Evolutionary conservation across 2,888 invertebrate genomes (phyloP).

Genomic region (Tetranychus piercei): DNA sequence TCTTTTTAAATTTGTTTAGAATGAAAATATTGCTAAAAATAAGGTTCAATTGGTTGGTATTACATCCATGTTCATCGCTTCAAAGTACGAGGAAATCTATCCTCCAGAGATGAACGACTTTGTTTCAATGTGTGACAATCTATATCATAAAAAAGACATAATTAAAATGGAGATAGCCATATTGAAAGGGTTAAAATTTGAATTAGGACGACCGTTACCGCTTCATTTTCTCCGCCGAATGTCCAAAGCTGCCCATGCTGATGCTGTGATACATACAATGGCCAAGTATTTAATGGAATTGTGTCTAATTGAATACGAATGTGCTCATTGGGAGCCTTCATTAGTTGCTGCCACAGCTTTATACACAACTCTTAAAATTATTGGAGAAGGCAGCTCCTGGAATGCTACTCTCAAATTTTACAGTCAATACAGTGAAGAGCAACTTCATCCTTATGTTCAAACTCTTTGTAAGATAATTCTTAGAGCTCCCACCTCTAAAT

Average conservation of each 20-base stretch:
- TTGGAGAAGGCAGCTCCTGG: constrained; percentile 43
- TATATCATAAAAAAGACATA: constrained; percentile 58
- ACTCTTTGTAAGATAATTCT: constrained; percentile 50
- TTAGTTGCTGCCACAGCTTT: constrained; percentile 61
- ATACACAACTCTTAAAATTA: constrained; percentile 46
- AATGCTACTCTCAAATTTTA: constrained; percentile 53
- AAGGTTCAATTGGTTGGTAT: constrained; percentile 72
- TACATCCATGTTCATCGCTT: constrained; percentile 69
- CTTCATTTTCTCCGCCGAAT: constrained; percentile 66
- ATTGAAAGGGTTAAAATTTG: constrained; percentile 53
- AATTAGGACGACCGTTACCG: constrained; percentile 65
- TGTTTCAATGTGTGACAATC: constrained; percentile 71
- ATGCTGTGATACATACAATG: constrained; percentile 49
- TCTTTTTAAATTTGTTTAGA: constrained; percentile 30
- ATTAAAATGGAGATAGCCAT: constrained; percentile 63
- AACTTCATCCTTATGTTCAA: constrained; percentile 48
- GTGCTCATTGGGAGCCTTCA: constrained; percentile 58
- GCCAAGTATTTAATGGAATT: constrained; percentile 82
- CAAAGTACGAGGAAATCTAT: constrained; percentile 87
- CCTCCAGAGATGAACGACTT: constrained; percentile 71
- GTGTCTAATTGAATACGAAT: constrained; percentile 55
- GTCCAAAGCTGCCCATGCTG: constrained; percentile 43
- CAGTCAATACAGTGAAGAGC: constrained; percentile 50
- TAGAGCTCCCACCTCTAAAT: constrained; percentile 50
- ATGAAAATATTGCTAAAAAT: constrained; percentile 44